phyloP scores from a whole-genome alignment of 1,140 invertebrate genomes.

The Brachionus rotundiformis region DNA sequence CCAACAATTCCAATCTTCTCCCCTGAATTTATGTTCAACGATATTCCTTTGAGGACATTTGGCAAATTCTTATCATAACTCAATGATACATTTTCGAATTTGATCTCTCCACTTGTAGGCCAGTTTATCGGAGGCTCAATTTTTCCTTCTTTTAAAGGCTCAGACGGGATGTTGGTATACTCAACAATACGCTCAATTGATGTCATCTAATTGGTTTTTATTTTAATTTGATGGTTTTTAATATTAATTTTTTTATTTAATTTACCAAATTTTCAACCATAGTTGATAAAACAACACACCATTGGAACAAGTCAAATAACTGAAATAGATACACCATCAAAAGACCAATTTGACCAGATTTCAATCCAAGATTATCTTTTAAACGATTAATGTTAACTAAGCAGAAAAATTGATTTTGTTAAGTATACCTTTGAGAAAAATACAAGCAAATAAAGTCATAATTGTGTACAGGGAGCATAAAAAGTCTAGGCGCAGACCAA shows the following conservation, averaged over 20 bases:
- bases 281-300: slow-evolving; percentile 37
- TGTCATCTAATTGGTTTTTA: not conserved
- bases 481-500: slow-evolving; percentile 79
- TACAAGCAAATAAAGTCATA: slow-evolving; percentile 31
- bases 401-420: too few relatives aligned
- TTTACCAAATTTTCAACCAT: slow-evolving; percentile 42
- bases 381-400: too few relatives aligned
- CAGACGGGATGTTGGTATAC: slow-evolving; percentile 21
- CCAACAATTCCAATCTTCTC: slow-evolving; percentile 75
- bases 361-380: slow-evolving; percentile 23
- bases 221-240: too few relatives aligned
- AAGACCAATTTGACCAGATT: slow-evolving; percentile 44
- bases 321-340: slow-evolving; percentile 49
- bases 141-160: slow-evolving; percentile 54
- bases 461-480: slow-evolving; percentile 59
- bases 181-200: slow-evolving; percentile 46
- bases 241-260: too few relatives aligned
- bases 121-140: slow-evolving; percentile 51
- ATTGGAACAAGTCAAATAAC: slow-evolving; percentile 51
- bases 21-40: not conserved
- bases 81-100: slow-evolving; percentile 48
- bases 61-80: slow-evolving; percentile 48
- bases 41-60: slow-evolving; percentile 13
- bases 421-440: slow-evolving; percentile 49
- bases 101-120: slow-evolving; percentile 34